Evolutionary conservation across 2,797 vertebrate genomes (phyloP).

Genomic region (Gadopsis marmoratus): DNA sequence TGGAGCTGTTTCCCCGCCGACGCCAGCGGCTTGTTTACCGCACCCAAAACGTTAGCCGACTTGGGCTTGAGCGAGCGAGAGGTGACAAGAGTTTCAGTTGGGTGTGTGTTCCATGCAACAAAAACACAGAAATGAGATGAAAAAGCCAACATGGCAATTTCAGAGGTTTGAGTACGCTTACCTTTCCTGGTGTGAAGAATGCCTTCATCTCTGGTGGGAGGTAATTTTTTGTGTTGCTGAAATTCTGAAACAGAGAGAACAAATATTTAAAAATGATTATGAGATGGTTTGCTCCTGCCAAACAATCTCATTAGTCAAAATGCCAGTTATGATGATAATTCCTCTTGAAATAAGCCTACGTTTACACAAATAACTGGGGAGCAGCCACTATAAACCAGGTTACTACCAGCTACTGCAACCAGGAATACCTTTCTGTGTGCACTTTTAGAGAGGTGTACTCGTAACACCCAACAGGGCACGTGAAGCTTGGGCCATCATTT

Average conservation of each 20-base stretch:
- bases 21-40: slow-evolving; percentile 98
- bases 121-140: background rate
- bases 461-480: background rate
- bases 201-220: slow-evolving; percentile 98
- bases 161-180: slow-evolving; percentile 52
- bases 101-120: background rate
- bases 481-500: background rate
- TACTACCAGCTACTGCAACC: background rate
- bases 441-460: background rate
- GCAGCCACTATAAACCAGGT: background rate
- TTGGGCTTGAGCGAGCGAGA: slow-evolving; percentile 87
- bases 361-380: slow-evolving; percentile 1
- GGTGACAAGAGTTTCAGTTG: background rate
- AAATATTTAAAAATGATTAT: background rate
- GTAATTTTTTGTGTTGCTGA: slow-evolving; percentile 99
- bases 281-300: background rate
- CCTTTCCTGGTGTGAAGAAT: slow-evolving; percentile 98
- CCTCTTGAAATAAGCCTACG: background rate
- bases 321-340: slow-evolving; percentile 13
- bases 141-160: background rate
- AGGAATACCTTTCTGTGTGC: background rate
- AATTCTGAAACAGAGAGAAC: slow-evolving; percentile 88
- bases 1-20: slow-evolving; percentile 96
- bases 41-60: slow-evolving; percentile 96
- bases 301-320: slow-evolving; percentile 21